These are phyloP conservation scores for Phenganax stokvisi DNA, from an alignment of 92 coral and sea anemone genomes.

Conservation along the genomic window DNA sequence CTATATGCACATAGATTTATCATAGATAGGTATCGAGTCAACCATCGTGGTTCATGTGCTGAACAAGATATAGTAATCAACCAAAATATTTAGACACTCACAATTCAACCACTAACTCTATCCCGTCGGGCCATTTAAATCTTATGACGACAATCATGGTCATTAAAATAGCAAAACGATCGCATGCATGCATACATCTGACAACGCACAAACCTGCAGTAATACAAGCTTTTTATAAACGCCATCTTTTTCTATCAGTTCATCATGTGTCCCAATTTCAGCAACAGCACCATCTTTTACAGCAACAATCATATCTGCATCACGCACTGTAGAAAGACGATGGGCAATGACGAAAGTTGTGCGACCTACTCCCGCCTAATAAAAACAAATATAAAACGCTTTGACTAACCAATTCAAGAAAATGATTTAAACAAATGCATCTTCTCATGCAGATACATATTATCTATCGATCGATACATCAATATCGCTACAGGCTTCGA, in stretches of 20 bases:
- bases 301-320: conserved; percentile 86
- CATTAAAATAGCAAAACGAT: background rate
- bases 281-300: conserved; percentile 81
- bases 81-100: too few species aligned
- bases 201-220: conserved; percentile 60
- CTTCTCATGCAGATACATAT: background rate
- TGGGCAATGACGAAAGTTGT: conserved; percentile 94
- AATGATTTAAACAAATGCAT: background rate
- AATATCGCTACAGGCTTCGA: too few species aligned
- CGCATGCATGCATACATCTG: background rate
- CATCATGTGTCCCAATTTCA: conserved; percentile 78
- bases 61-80: too few species aligned
- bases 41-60: too few species aligned
- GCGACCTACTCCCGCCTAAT: conserved; percentile 91
- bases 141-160: too few species aligned
- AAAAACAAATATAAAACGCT: background rate
- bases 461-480: background rate
- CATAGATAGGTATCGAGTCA: too few species aligned
- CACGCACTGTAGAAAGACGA: conserved; percentile 83
- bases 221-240: conserved; percentile 82
- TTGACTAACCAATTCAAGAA: too few species aligned
- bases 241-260: conserved; percentile 77
- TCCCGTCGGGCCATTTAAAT: too few species aligned
- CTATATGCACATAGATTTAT: too few species aligned
- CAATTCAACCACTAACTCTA: too few species aligned